Evolutionary conservation across 2,888 invertebrate genomes (phyloP), one percentile per base, ranked within the genome.

Genomic region (Loripinus fragilis): DNA sequence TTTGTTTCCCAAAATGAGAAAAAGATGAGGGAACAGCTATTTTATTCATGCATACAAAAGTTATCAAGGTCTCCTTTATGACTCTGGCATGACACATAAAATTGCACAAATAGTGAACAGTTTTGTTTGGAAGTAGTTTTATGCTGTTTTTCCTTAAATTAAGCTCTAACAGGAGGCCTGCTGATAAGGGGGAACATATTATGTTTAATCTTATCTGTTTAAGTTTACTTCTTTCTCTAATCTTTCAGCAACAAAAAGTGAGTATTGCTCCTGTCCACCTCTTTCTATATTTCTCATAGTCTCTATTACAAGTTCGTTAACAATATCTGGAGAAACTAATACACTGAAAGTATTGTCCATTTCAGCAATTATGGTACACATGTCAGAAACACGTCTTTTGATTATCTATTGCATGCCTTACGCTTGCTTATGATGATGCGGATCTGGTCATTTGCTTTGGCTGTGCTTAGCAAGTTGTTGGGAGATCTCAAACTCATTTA

Each of bases 261-360:
- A 42, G 42, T 42, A 42, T 42, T 42, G 10, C 42, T 42, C 8
- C 42, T 42, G 42, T 42, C 10, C 42, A n/a, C n/a, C n/a, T n/a
- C n/a, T n/a, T n/a, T n/a, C n/a, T n/a, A n/a, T n/a, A n/a, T n/a
- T n/a, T n/a, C n/a, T n/a, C n/a, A n/a, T n/a, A n/a, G n/a, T n/a
- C n/a, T n/a, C n/a, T n/a, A n/a, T n/a, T n/a, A n/a, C n/a, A n/a
- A n/a, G n/a, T n/a, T n/a, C n/a, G n/a, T n/a, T n/a, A n/a, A n/a
- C n/a, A n/a, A n/a, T n/a, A 42, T 12, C 42, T 42, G 10, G 8
- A 12, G 8, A 8, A 12, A 42, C 15, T 12, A 12, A 12, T 42
- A 20, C 50, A 50, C 50, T 50, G 50, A 50, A 50, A 50, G 50
- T 20, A 50, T 50, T 50, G 50, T 50, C n/a, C 50, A 50, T 50